Base-by-base conservation (phyloP, 2,113 vertebrate species). In the Mionectes macconnelli region DNA sequence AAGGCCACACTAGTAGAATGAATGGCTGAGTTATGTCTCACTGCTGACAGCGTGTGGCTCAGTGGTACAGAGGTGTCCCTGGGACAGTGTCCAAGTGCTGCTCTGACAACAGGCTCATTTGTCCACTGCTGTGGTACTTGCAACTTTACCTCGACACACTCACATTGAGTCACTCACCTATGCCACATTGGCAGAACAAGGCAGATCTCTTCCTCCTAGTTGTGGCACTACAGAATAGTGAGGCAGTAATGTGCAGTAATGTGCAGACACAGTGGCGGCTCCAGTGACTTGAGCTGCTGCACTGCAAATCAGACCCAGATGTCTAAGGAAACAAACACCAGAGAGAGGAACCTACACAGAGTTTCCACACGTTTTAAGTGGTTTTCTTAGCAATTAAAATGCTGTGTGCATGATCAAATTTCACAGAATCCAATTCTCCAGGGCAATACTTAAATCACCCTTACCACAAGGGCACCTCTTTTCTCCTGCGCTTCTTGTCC, bases 21-120 rank as follows among this genome's bases (percentile, higher is more conserved):
- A 69, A 66, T 9, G 73, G 4, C 55, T 84, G 37, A 19, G 22
- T 27, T 12, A 25, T 23, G 16, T 27, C 42, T 63, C 42, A 23
- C 8, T 35, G 75, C 21, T 50, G 60, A 16, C 25, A 44, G 0
- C 0, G 0, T 8, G 30, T 12, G 16, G 31, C 47, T 15, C 22
- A 40, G 37, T 0, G 2, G 15, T 8, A 40, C n/a, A 53, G 31
- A 49, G 12, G 3, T 47, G 33, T 50, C 33, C n/a, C 21, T 14
- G 17, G 42, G 28, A 21, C n/a, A 39, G n/a, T 1, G 2, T 39
- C 28, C n/a, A 53, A 2, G 31, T 30, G 49, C 69, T 59, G 27
- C 16, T 56, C 42, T 70, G 69, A 42, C 3, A 6, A 19, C 37
- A 60, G 39, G 19, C 42, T n/a, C 21, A 14, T 40, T n/a, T 25